These are phyloP conservation scores for Ceratosolen fusciceps DNA, from an alignment of 1,140 invertebrate species.

Conservation along the genomic window DNA sequence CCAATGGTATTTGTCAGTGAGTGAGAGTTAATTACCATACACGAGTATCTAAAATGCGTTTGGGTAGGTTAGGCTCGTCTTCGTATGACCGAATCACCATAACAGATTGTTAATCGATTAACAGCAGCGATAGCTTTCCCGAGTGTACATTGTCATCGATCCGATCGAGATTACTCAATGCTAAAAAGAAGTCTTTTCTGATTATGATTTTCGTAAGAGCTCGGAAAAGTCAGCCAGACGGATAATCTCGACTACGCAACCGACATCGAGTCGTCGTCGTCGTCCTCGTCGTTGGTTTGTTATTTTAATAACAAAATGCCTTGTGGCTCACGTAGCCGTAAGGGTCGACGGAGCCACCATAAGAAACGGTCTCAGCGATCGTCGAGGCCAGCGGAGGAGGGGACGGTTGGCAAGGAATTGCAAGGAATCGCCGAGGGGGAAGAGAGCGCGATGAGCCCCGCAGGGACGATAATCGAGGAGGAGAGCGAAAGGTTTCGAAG, in stretches of 20 bases:
- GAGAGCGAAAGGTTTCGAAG: slow-evolving; percentile 30
- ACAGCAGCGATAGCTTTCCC: too few relatives aligned
- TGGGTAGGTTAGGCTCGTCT: too few relatives aligned
- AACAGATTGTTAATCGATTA: too few relatives aligned
- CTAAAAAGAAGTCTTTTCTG: too few relatives aligned
- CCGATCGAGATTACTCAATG: too few relatives aligned
- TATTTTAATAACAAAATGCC: slow-evolving; percentile 54
- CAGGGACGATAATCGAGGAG: not conserved
- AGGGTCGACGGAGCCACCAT: slow-evolving; percentile 56
- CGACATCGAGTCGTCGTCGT: slow-evolving; percentile 49
- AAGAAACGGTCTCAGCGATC: slow-evolving; percentile 35
- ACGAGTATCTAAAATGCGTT: too few relatives aligned
- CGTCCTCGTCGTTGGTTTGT: too few relatives aligned
- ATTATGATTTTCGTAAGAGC: slow-evolving; percentile 25
- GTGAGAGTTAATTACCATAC: too few relatives aligned
- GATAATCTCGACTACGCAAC: slow-evolving; percentile 55
- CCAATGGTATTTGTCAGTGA: too few relatives aligned
- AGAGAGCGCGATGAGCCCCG: not conserved
- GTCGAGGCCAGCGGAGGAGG: slow-evolving; percentile 10
- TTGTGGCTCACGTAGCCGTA: slow-evolving; percentile 56
- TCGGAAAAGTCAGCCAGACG: not conserved
- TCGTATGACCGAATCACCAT: too few relatives aligned
- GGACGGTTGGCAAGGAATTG: not conserved
- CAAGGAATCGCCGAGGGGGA: slow-evolving; percentile 27
- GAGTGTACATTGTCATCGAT: too few relatives aligned